These are phyloP conservation scores for Varroa destructor DNA, from an alignment of 1,140 invertebrate genomes.

Conservation along the genomic window DNA sequence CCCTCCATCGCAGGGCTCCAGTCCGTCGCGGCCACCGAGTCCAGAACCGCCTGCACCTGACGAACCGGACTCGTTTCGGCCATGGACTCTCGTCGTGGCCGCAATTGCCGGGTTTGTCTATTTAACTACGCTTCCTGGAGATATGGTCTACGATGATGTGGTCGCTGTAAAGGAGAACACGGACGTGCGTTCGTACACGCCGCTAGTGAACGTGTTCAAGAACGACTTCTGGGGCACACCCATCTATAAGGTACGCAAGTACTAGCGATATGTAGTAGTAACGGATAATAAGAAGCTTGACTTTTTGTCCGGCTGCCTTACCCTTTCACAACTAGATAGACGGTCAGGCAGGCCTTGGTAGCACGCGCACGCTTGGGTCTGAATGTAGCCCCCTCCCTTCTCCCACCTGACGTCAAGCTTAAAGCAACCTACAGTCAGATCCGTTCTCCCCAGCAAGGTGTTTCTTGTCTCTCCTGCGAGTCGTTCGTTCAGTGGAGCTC, in stretches of 20 bases:
- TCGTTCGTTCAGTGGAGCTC: too few species aligned
- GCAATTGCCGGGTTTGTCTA: slow-evolving; percentile 35
- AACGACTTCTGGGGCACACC: slow-evolving; percentile 89
- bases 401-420: too few species aligned
- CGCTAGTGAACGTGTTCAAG: slow-evolving; percentile 45
- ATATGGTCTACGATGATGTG: slow-evolving; percentile 45
- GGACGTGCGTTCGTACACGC: slow-evolving; percentile 40
- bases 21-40: not conserved
- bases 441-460: too few species aligned
- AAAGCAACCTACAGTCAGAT: too few species aligned
- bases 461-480: too few species aligned
- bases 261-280: slow-evolving; percentile 8
- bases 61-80: slow-evolving; percentile 8
- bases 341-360: too few species aligned
- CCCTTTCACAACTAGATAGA: too few species aligned
- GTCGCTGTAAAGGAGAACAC: slow-evolving; percentile 44
- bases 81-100: slow-evolving; percentile 28
- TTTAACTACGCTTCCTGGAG: slow-evolving; percentile 41
- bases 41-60: slow-evolving; percentile 15
- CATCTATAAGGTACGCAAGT: slow-evolving; percentile 59
- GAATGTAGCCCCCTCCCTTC: too few species aligned
- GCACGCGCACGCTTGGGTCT: too few species aligned
- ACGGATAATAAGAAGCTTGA: too few species aligned
- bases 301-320: not conserved
- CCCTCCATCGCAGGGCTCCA: slow-evolving; percentile 12